Conservation (phyloP, 2,113 vertebrate species). For the Galbula dea region DNA sequence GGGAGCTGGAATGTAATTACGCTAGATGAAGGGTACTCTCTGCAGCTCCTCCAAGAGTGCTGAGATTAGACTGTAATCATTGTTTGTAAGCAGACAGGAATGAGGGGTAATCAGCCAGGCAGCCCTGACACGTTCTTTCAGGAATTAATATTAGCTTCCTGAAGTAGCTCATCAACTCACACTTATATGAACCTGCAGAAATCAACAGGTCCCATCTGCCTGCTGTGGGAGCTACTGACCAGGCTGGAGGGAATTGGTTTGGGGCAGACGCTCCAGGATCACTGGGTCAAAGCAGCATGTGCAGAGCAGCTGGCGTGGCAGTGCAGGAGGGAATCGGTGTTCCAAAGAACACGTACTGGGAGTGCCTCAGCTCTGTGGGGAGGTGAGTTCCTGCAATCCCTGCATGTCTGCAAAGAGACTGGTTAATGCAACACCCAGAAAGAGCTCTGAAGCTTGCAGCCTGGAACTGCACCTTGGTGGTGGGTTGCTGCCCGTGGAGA, state of each 20-base stretch:
- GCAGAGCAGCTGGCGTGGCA: background rate
- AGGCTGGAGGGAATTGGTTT: background rate
- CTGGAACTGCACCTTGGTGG: background rate
- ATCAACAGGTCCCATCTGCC: slow-evolving; percentile 28
- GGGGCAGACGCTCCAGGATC: background rate
- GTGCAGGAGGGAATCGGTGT: background rate
- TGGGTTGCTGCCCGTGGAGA: background rate
- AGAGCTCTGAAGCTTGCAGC: background rate
- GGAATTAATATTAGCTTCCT: slow-evolving; percentile 65
- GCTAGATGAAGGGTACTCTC: slow-evolving; percentile 66
- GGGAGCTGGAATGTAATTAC: slow-evolving; percentile 63
- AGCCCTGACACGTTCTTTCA: slow-evolving; percentile 48
- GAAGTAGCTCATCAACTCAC: slow-evolving; percentile 45
- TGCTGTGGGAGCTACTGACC: fast-evolving
- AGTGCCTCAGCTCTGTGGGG: background rate
- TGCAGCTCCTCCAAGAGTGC: slow-evolving; percentile 60
- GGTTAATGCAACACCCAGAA: background rate
- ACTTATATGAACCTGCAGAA: background rate
- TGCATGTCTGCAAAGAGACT: background rate
- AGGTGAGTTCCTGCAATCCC: background rate
- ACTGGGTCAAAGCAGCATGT: fast-evolving
- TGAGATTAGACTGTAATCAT: slow-evolving; percentile 72
- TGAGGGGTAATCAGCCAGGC: slow-evolving; percentile 66
- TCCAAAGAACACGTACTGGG: background rate
- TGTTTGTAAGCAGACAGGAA: slow-evolving; percentile 74